Percentiles rank a stretch among this genome's conserved stretches.
These are phyloP conservation scores for Agapornis canus DNA, from an alignment of 2,797 vertebrate genomes.

Conservation along the genomic window DNA sequence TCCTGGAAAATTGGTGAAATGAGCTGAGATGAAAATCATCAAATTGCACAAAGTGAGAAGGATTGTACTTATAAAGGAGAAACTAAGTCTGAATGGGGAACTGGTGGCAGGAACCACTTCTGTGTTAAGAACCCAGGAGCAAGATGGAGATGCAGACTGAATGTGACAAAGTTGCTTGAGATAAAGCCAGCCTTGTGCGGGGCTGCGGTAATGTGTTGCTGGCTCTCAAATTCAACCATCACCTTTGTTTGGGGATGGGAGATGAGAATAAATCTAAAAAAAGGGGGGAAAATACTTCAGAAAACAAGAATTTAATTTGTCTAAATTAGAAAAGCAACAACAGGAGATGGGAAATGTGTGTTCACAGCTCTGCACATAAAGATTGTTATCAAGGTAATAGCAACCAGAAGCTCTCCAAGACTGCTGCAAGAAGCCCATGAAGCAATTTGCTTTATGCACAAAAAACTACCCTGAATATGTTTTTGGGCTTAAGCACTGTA, in stretches of 20 bases:
- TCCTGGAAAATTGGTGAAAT: neutral
- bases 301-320: neutral
- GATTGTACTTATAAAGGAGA: neutral
- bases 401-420: neutral
- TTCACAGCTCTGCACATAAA: neutral
- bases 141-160: neutral
- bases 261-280: neutral
- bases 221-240: neutral
- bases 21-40: neutral
- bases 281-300: neutral
- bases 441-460: neutral
- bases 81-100: neutral
- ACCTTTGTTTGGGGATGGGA: rapidly evolving
- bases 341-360: neutral
- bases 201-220: neutral
- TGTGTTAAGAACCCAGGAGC: neutral
- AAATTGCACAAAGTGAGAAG: neutral
- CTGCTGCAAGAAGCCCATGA: neutral
- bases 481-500: neutral
- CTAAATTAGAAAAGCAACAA: neutral
- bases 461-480: neutral
- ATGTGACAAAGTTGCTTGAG: neutral
- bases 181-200: neutral
- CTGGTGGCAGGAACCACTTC: neutral
- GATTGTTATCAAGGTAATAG: neutral